Evolutionary conservation across 2,888 invertebrate genomes (phyloP).

Genomic region (Hipparchia sbordonii): DNA sequence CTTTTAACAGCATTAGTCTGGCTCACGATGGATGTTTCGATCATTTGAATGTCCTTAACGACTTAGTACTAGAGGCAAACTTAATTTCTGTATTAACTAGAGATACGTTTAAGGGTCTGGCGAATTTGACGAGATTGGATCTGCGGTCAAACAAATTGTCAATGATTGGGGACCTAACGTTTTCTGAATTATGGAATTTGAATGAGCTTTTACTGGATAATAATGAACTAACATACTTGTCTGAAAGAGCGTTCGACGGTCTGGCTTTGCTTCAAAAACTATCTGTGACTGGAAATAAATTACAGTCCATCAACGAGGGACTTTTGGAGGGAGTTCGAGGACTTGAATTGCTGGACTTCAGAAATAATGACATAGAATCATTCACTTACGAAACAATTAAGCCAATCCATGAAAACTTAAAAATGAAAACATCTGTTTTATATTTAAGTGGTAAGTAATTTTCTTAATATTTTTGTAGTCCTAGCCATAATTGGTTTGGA

Average conservation of each 20-base stretch:
- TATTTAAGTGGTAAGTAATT: conserved; percentile 72
- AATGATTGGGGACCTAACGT: conserved; percentile 90
- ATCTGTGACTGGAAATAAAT: conserved; percentile 89
- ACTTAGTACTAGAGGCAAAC: conserved; percentile 90
- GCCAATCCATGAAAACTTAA: conserved; percentile 89
- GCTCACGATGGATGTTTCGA: conserved; percentile 93
- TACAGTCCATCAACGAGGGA: conserved; percentile 87
- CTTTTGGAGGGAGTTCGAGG: conserved; percentile 89
- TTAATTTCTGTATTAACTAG: conserved; percentile 88
- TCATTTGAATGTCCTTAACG: conserved; percentile 87
- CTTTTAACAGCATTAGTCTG: conserved; percentile 92
- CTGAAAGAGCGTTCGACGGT: conserved; percentile 90
- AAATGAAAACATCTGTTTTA: conserved; percentile 75
- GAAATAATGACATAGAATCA: conserved; percentile 89
- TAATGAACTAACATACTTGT: conserved; percentile 88
- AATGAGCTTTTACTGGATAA: conserved; percentile 87
- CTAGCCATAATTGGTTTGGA: not conserved
- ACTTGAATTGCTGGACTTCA: conserved; percentile 89
- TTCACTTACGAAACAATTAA: conserved; percentile 89
- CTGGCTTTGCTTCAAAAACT: conserved; percentile 88
- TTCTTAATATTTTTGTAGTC: not conserved
- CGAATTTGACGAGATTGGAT: conserved; percentile 88
- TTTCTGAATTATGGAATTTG: conserved; percentile 89
- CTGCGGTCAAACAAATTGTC: conserved; percentile 89
- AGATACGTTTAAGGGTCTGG: conserved; percentile 90